phyloP scores from a whole-genome alignment of 2,888 invertebrate species.

The Thymelicus sylvestris region DNA sequence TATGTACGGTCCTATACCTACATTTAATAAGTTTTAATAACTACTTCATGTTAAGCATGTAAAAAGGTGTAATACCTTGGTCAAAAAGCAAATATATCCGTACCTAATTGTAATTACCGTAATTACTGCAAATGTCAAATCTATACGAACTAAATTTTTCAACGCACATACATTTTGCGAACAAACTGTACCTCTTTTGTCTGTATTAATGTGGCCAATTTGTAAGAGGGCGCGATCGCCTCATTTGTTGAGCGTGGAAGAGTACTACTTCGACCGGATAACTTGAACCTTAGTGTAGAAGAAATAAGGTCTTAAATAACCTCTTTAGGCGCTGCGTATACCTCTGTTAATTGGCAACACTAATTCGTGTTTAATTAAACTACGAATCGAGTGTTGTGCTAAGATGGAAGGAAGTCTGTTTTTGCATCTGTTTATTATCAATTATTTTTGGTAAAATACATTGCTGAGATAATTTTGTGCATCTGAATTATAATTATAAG shows the following conservation, averaged over 20 bases:
- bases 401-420: constrained; percentile 43
- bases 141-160: background rate
- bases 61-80: too few species aligned
- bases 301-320: constrained; percentile 39
- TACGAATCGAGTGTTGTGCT: constrained; percentile 37
- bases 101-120: too few species aligned
- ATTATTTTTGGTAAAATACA: background rate
- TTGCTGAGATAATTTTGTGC: too few species aligned
- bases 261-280: constrained; percentile 41
- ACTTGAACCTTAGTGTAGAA: constrained; percentile 35
- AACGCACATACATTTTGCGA: constrained; percentile 47
- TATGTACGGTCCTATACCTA: too few species aligned
- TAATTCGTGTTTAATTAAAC: constrained; percentile 74
- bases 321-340: constrained; percentile 40
- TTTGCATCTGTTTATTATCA: constrained; percentile 45
- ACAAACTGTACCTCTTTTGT: constrained; percentile 50
- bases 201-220: constrained; percentile 81
- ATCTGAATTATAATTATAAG: too few species aligned
- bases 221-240: constrained; percentile 78
- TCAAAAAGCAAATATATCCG: too few species aligned
- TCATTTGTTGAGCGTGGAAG: constrained; percentile 64
- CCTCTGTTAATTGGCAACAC: constrained; percentile 62
- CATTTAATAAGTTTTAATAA: too few species aligned
- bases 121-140: background rate
- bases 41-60: too few species aligned